Percentiles rank a stretch among this genome's conserved stretches.
phyloP scores from a whole-genome alignment of 1,140 invertebrate genomes.

The Cyrtorhinus lividipennis region DNA sequence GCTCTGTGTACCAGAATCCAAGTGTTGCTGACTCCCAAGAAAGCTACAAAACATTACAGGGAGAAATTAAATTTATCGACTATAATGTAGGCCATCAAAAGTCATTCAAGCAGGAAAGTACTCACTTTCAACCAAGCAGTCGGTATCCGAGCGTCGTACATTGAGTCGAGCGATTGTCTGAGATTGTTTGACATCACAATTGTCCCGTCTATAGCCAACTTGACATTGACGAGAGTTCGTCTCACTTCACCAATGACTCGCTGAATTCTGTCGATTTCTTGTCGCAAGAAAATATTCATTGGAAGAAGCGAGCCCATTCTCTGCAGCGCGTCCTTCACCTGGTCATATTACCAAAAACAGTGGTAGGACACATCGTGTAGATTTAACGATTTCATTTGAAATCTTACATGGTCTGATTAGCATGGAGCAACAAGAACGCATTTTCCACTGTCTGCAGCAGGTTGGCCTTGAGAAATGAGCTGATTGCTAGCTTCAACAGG shows the following conservation, averaged over 20 bases:
- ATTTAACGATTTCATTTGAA: too few species aligned
- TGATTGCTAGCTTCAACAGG: too few species aligned
- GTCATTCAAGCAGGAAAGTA: background rate
- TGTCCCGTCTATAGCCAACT: conserved; percentile 89
- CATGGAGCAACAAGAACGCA: too few species aligned
- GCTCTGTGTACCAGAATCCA: conserved; percentile 94
- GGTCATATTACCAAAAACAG: too few species aligned
- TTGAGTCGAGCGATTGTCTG: conserved; percentile 76
- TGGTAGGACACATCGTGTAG: too few species aligned
- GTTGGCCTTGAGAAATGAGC: too few species aligned
- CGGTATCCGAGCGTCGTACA: conserved; percentile 91
- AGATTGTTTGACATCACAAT: conserved; percentile 91
- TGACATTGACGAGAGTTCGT: conserved; percentile 70
- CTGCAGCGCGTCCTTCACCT: conserved; percentile 61
- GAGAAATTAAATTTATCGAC: too few species aligned
- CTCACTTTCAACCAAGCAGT: conserved; percentile 74
- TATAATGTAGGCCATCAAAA: too few species aligned
- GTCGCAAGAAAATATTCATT: conserved; percentile 90
- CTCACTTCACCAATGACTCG: conserved; percentile 68
- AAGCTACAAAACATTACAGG: conserved; percentile 42
- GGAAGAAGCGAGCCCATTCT: conserved; percentile 83
- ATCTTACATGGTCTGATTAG: too few species aligned
- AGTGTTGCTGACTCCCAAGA: conserved; percentile 95
- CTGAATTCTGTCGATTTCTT: conserved; percentile 91
- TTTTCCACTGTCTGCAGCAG: too few species aligned